A percentile compares a stretch with the other conserved stretches of the same genome.
phyloP scores from a whole-genome alignment of 2,797 vertebrate species.

The Bufotes viridis region DNA sequence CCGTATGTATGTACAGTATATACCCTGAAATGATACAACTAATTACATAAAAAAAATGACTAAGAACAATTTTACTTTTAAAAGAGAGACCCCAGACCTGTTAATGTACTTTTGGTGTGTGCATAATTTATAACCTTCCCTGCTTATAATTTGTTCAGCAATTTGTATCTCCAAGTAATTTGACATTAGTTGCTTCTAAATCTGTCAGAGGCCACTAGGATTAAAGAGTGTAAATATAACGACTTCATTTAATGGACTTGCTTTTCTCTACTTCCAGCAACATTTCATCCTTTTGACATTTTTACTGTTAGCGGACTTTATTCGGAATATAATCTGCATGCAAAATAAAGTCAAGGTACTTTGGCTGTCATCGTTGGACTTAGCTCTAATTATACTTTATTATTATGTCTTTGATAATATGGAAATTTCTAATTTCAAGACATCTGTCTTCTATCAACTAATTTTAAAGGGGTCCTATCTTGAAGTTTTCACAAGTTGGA shows the following conservation, averaged over 20 bases:
- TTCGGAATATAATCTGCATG: constrained; percentile 14
- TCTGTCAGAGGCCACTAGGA: not conserved
- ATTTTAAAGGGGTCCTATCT: not conserved
- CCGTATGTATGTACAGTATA: too few relatives aligned
- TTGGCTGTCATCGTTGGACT: not conserved
- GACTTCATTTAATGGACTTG: constrained; percentile 11
- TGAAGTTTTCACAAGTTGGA: too few relatives aligned
- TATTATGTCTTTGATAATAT: constrained; percentile 6
- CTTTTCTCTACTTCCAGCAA: not conserved
- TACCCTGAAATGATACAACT: too few relatives aligned
- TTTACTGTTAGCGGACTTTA: not conserved
- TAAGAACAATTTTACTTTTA: constrained; percentile 2
- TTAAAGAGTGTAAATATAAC: constrained; percentile 19
- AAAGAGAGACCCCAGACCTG: not conserved
- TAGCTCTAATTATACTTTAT: constrained; percentile 10
- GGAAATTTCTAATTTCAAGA: not conserved
- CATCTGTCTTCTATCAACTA: not conserved
- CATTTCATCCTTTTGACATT: constrained; percentile 7
- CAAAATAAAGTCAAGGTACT: constrained; percentile 10
- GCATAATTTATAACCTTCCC: not conserved
- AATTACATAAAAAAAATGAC: not conserved
- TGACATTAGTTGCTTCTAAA: not conserved
- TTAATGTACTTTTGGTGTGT: not conserved
- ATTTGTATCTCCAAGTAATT: not conserved
- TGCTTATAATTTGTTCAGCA: not conserved